A percentile compares a stretch with the other conserved stretches of the same genome.
These are phyloP conservation scores for Nettapus auritus DNA, from an alignment of 2,113 vertebrate genomes.

Conservation along the genomic window DNA sequence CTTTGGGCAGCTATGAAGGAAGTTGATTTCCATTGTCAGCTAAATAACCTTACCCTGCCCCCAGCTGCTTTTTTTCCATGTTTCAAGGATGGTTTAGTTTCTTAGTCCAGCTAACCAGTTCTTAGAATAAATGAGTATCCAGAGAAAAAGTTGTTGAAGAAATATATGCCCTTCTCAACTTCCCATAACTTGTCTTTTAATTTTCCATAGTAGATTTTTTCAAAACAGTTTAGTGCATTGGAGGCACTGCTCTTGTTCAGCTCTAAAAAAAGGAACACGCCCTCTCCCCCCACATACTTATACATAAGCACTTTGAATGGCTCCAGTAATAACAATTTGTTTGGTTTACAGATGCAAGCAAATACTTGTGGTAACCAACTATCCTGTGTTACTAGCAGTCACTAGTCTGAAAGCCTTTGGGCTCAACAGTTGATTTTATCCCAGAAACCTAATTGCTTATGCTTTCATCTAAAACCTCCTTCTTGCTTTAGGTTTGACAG, in stretches of 20 bases:
- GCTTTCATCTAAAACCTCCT: background rate
- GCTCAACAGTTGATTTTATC: background rate
- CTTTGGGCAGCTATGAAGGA: background rate
- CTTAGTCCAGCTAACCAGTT: background rate
- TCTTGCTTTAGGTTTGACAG: background rate
- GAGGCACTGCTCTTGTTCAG: background rate
- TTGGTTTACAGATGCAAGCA: background rate
- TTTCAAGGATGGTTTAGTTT: background rate
- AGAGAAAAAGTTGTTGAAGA: background rate
- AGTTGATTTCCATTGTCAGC: background rate
- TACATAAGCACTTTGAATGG: background rate
- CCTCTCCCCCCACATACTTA: background rate
- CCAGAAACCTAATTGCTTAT: background rate
- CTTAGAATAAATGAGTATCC: background rate
- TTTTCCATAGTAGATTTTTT: background rate
- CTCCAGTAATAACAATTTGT: background rate
- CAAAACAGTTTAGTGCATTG: background rate
- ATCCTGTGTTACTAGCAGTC: background rate
- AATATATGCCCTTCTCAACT: background rate
- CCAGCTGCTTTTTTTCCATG: no score
- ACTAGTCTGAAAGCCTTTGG: background rate
- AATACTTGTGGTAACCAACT: background rate
- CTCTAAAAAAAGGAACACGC: background rate
- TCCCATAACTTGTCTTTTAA: background rate
- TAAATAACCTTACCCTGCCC: fast-evolving